These are phyloP conservation scores for Tinea trinotella DNA, from an alignment of 2,888 invertebrate genomes.

Conservation along the genomic window DNA sequence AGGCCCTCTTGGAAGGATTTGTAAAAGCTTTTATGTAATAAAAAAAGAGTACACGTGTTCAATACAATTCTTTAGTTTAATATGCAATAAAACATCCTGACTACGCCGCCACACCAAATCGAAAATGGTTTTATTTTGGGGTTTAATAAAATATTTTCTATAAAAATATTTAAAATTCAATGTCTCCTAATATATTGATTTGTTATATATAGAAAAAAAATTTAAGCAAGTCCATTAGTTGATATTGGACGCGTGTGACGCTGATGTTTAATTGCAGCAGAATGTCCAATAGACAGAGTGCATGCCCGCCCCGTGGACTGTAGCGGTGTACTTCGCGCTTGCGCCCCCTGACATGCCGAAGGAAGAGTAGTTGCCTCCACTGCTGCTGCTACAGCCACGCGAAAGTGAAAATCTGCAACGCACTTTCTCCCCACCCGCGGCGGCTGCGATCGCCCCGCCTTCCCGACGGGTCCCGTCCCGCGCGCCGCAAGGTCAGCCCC, in stretches of 20 bases:
- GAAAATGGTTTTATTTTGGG: too few species aligned
- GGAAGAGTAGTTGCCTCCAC: constrained; percentile 28
- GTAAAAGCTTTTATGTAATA: background rate
- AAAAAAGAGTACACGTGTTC: background rate
- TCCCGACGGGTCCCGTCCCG: constrained; percentile 33
- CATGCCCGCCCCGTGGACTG: constrained; percentile 6
- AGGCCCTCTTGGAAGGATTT: background rate
- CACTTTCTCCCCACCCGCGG: constrained; percentile 66
- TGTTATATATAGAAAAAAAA: too few species aligned
- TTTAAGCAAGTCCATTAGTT: too few species aligned
- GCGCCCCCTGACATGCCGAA: background rate
- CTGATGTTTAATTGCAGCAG: constrained; percentile 8
- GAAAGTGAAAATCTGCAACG: constrained; percentile 66
- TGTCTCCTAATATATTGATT: too few species aligned
- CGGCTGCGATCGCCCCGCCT: constrained; percentile 28
- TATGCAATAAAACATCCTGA: too few species aligned
- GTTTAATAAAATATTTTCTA: too few species aligned
- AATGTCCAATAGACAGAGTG: constrained; percentile 14
- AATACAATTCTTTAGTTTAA: background rate
- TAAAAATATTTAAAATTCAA: too few species aligned
- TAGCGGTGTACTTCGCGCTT: constrained; percentile 1
- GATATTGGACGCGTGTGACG: background rate
- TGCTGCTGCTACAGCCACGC: constrained; percentile 48
- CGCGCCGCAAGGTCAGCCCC: constrained; percentile 54
- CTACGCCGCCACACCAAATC: too few species aligned